Conservation (phyloP, 2,888 invertebrate species). For the Drosophila multiciliata region DNA sequence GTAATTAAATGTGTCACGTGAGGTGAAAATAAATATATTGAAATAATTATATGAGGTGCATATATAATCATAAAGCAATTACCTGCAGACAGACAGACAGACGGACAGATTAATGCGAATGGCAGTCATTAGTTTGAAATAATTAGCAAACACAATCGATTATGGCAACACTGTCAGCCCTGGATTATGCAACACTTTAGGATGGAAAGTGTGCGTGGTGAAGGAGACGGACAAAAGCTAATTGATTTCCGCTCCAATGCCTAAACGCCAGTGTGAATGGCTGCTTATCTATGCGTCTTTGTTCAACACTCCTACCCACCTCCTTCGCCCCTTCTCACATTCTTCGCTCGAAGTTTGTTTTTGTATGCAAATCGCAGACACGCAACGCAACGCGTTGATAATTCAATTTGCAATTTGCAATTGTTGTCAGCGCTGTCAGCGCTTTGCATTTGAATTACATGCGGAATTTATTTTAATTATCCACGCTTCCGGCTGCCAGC, state of each 20-base stretch:
- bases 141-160: constrained; percentile 53
- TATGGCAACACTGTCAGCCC: constrained; percentile 36
- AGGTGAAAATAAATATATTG: not conserved
- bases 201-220: not conserved
- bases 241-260: constrained; percentile 70
- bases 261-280: constrained; percentile 47
- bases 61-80: constrained; percentile 6
- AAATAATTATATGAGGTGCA: constrained; percentile 1
- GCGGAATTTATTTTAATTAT: constrained; percentile 79
- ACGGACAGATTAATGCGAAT: constrained; percentile 8
- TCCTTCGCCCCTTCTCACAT: too few species aligned
- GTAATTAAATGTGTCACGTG: constrained; percentile 33
- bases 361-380: constrained; percentile 64
- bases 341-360: constrained; percentile 31
- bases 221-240: constrained; percentile 34
- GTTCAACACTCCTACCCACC: constrained; percentile 25
- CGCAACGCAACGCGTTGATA: constrained; percentile 65
- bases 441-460: constrained; percentile 69
- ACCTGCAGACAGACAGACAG: constrained; percentile 1
- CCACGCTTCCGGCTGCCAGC: constrained; percentile 35
- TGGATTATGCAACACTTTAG: constrained; percentile 34
- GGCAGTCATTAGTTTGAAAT: constrained; percentile 30
- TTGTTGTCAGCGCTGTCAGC: constrained; percentile 67
- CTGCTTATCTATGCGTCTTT: constrained; percentile 45
- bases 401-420: constrained; percentile 69